Base-by-base conservation (phyloP, 2,888 invertebrate species). In the Cryptus viduatorius region DNA sequence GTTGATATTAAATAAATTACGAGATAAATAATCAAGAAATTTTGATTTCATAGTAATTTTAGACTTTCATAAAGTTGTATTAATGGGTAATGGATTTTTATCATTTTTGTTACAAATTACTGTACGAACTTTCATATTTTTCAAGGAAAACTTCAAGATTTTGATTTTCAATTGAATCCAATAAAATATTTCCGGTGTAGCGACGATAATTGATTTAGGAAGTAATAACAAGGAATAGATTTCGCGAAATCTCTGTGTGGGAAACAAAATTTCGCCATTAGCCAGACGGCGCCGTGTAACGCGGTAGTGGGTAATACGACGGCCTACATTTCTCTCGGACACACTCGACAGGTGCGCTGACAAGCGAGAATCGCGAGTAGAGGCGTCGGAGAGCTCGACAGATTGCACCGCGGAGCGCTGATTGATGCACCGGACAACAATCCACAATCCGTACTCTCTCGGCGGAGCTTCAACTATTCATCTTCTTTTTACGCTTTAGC, bases 331-430 rank as follows among this genome's bases (percentile, higher is more conserved):
- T 90, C 86, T 68, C 77, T 79, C 65, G 16, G 53, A 42, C 68
- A 48, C 69, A 53, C 71, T 65, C 90, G 89, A 89, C 92, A 92
- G 92, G 92, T 92, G 92, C 89, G 91, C 92, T 92, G 92, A 92
- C 92, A 91, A 92, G 92, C 91, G 90, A 90, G 90, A 92, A 90
- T 91, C 89, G 90, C 89, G 87, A 89, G 72, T 88, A 89, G 90
- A 91, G 89, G 89, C 89, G 89, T 89, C 89, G 86, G 83, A 72
- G 87, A 72, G 87, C 89, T 89, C 90, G 90, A 90, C 92, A 92
- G 92, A 92, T 92, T 92, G 92, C 92, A 89, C 90, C 87, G 89
- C 83, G 84, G 84, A 64, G 78, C 65, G 86, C 92, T 92, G 92
- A 92, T 92, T 92, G 92, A 92, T 92, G 92, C 91, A 86, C 85